Base-by-base conservation (phyloP, 2,888 invertebrate species). In the Ormyrus nitidulus region DNA sequence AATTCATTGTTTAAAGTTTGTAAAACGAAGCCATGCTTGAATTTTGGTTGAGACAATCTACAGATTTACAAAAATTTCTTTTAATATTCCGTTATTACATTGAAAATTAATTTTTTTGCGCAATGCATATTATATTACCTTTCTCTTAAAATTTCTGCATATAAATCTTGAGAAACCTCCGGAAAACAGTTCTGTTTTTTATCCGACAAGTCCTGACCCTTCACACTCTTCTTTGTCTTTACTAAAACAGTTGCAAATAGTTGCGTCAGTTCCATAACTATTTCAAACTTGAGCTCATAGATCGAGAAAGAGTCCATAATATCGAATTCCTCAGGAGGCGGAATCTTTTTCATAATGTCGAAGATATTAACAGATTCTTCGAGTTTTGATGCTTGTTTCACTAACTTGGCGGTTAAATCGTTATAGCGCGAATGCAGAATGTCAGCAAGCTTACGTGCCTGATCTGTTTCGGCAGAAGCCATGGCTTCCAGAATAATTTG, bases 1-100 rank as follows among this genome's bases (percentile, higher is more conserved):
- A 89, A 88, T 46, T 81, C 75, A 77, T 86, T 88, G 8, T 85
- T 83, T 64, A 90, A 79, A n/a, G 85, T 85, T 82, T 88, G 87
- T 8, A 89, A 75, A 6, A 88, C 85, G 46, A 88, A 89, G 9
- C 89, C 89, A n/a, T 77, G 54, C 3, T 83, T 65, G 51, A 85
- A 87, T 73, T 88, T 85, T 10, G 80, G n/a, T 79, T 76, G 81
- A 2, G 83, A 73, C 6, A 90, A 81, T 74, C 89, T 89, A 72
- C 2, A 69, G 58, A 34, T 34, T 34, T 34, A 34, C 34, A 34
- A 77, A 19, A 53, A 54, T 66, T 1, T n/a, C 51, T 44, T n/a
- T 13, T 2, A 65, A 58, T 0, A 11, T 34, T 4, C 5, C n/a
- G 10, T 44, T 13, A 0, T 54, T 49, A 69, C n/a, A 1, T 64